Base-by-base conservation (phyloP, 2,113 vertebrate genomes). In the Stegastes partitus region DNA sequence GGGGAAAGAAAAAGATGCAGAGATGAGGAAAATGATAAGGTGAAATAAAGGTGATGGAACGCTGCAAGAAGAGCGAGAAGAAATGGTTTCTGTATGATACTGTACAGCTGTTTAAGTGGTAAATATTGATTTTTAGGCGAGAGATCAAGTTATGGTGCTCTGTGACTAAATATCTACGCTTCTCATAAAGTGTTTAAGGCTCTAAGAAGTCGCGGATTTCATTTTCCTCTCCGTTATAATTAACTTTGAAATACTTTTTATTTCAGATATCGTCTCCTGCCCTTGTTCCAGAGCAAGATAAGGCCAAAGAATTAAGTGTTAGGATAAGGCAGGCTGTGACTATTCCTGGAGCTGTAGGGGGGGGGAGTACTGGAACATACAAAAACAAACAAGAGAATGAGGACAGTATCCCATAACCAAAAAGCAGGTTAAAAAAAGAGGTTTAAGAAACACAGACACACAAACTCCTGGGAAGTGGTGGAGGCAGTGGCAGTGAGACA, bases 401-500 rank as follows among this genome's bases (percentile, higher is more conserved):
- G 26, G 12, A 54, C 28, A 51, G 8, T 47, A 12, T 70, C 56
- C 5, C 8, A 2, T 19, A 45, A 21, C 49, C 21, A 54, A 49
- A 50, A 69, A 54, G 28, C 18, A 11, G 21, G 15, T 69, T 53
- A 63, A 57, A 11, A n/a, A 7, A 45, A 45, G 72, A 77, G 12
- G 31, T 18, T 15, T 49, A 75, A 51, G n/a, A 86, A 51, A 51
- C 28, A 51, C 12, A 77, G 4, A 2, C 5, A 79, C 37, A 58
- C 18, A 34, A 68, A 74, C 49, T 54, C 25, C n/a, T 45, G 55
- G 58, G 61, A 81, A 69, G 59, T 54, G 83, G 59, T 62, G 62
- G 72, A 79, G 79, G 80, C 77, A 76, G 72, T 53, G 28, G 79
- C 65, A 57, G 64, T 25, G 49, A 68, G 74, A 82, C 74, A 93